Evolutionary conservation across 92 coral and sea anemone species (phyloP), one percentile per base, ranked within the genome.

Genomic region (Micromussa lordhowensis): DNA sequence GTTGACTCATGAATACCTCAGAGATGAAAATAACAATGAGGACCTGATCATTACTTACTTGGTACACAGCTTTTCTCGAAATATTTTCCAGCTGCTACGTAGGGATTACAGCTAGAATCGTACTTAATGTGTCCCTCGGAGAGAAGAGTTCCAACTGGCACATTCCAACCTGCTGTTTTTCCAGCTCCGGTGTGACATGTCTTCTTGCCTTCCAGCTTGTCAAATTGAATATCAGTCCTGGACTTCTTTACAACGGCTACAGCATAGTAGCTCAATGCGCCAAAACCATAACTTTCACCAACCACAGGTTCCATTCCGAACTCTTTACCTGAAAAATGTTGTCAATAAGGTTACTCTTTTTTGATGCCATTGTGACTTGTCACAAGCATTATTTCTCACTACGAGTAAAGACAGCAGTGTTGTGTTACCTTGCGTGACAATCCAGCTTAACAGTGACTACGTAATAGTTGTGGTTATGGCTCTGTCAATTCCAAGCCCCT

Each of bases 121-220:
- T 77, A 74, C 3, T n/a, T 1, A 91, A 93, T 93, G 28, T 64
- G 1, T 6, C 54, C 19, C 26, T 30, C 32, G 29, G 71, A 21
- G 14, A 93, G 80, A 59, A 90, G 84, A 26, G 72, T 77, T 40
- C 95, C 95, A 15, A 93, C 59, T 2, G 95, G 95, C 4, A 93
- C 91, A 26, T 15, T 55, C 95, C 95, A 93, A 16, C 95, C 95
- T 19, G 85, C 76, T 36, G 87, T 93, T 75, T 85, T 90, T n/a
- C 84, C 89, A 16, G 90, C 91, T 21, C 93, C 95, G 31, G 95
- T 93, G 78, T 93, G 95, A 38, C 95, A 93, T 35, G 93, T 82
- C 55, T 83, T 93, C 59, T 90, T 89, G 21, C 93, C 93, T 75
- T 90, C 36, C 40, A 93, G 72, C 3, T 26, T 58, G 13, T 30